Base-by-base conservation (phyloP, 2,797 vertebrate species). In the Sebastiscus tertius region DNA sequence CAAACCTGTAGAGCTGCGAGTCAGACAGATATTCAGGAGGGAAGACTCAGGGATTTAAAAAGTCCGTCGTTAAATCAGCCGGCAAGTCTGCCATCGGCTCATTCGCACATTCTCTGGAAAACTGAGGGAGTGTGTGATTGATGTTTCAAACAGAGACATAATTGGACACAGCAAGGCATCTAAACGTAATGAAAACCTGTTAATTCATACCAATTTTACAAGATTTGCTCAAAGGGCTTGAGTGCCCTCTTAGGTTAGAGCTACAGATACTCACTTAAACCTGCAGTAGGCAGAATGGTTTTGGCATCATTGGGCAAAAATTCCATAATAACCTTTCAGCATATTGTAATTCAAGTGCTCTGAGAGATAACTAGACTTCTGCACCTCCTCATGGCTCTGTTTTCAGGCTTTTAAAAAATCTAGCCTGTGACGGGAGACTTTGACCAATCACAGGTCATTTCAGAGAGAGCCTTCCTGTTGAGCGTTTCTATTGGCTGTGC, bases 1-100 rank as follows among this genome's bases (percentile, higher is more conserved):
- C 73, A 70, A 20, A 81, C 72, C 68, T 87, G 85, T 72, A 81
- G 80, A 87, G 61, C 74, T 36, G 59, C 5, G 8, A 65, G 39
- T 74, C 33, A 72, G 69, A 79, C 49, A 2, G 49, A 67, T 27
- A 66, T 70, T 77, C 66, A 74, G 10, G 8, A 34, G 31, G 59
- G 20, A 54, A 58, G 31, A 61, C 14, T 14, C 12, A 36, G 20
- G 33, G 62, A 75, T 62, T 84, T 59, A 71, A n/a, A 64, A 77
- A 82, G 26, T 75, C 42, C 7, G 4, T 39, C 33, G 5, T 54
- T 56, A 31, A 58, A 58, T 59, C 61, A 56, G 29, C 46, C 2
- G 8, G 52, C 69, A 34, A 58, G 64, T 65, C 61, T 56, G 29
- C 36, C 3, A 29, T 29, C 27, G 52, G 24, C 63, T 74, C 33